Base-by-base conservation (phyloP, 2,888 invertebrate genomes). In the Biston stratarius region DNA sequence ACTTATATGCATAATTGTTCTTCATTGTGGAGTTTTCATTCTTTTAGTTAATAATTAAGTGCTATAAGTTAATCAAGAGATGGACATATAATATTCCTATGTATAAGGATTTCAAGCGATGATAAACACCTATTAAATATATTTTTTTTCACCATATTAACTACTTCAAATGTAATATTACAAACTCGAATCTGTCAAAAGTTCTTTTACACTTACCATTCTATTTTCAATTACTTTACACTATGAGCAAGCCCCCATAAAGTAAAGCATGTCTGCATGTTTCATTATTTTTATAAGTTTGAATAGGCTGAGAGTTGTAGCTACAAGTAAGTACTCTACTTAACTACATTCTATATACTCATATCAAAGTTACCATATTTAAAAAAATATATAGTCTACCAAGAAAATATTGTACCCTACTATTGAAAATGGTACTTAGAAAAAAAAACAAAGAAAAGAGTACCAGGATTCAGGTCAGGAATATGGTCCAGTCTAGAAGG, bases 401-500 rank as follows among this genome's bases (percentile, higher is more conserved):
- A 53, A 40, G 40, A 40, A 15, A 24, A 24, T 24, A 24, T 24
- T 24, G 24, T 24, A 24, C 24, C 24, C 53, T 53, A 15, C 38
- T 53, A 1, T 42, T 14, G 10, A 14, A 53, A 15, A 24, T 1
- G 24, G 24, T 24, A 24, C 24, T 24, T 10, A 1, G 14, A 33
- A 48, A 42, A 55, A 64, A 45, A 47, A 57, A 48, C 59, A 47
- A 78, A 78, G 74, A 68, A 76, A 80, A 78, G 53, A 49, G 74
- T 75, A 69, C 77, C 73, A 69, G 65, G 70, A 72, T 71, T 58
- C 24, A 38, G 10, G 67, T 66, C 72, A 73, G 76, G 81, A 71
- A 75, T 73, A 75, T 76, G 75, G 68, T 68, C 73, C 70, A 67
- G 70, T 71, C 66, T 71, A 74, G 74, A 74, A 52, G 74, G 72